Evolutionary conservation across 2,113 vertebrate genomes (phyloP).

Genomic region (Scophthalmus maximus): DNA sequence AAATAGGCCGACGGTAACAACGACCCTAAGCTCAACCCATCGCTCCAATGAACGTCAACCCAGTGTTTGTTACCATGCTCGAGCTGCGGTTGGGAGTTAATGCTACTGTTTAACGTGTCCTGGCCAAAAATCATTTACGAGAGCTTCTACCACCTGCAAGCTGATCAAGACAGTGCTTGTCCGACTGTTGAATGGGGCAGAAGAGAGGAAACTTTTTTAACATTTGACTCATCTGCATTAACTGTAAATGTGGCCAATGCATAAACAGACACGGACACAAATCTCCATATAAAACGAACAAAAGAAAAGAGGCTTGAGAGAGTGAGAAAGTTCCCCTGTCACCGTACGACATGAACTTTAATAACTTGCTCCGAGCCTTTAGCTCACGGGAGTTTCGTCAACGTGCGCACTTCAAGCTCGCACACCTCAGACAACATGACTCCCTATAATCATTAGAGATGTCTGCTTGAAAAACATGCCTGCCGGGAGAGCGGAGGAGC

Average conservation of each 20-base stretch:
- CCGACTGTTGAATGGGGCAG: slow-evolving; percentile 53
- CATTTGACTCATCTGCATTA: slow-evolving; percentile 26
- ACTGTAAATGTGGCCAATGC: slow-evolving; percentile 6
- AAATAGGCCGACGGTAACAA: slow-evolving; percentile 25
- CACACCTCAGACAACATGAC: slow-evolving; percentile 54
- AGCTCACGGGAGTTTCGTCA: slow-evolving; percentile 20
- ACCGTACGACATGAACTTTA: slow-evolving; percentile 14
- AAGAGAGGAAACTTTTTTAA: slow-evolving; percentile 39
- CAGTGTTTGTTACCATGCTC: slow-evolving; percentile 5
- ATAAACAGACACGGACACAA: neutral
- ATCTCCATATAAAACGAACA: slow-evolving; percentile 15
- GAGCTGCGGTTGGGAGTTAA: slow-evolving; percentile 53
- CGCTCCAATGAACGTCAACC: neutral
- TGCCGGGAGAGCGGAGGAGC: slow-evolving; percentile 68
- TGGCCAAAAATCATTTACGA: slow-evolving; percentile 61
- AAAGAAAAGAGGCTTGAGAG: neutral
- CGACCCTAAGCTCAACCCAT: slow-evolving; percentile 21
- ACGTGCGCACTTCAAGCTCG: neutral
- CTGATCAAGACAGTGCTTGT: slow-evolving; percentile 64
- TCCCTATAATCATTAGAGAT: slow-evolving; percentile 80
- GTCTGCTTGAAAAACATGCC: slow-evolving; percentile 78
- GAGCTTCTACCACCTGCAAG: slow-evolving; percentile 54
- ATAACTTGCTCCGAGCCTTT: slow-evolving; percentile 2
- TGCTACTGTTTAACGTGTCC: slow-evolving; percentile 62
- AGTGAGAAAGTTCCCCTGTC: slow-evolving; percentile 22